Percentiles rank a stretch among this genome's conserved stretches.
Evolutionary conservation across 2,888 invertebrate species (phyloP).

Genomic region (Machimus rusticus): DNA sequence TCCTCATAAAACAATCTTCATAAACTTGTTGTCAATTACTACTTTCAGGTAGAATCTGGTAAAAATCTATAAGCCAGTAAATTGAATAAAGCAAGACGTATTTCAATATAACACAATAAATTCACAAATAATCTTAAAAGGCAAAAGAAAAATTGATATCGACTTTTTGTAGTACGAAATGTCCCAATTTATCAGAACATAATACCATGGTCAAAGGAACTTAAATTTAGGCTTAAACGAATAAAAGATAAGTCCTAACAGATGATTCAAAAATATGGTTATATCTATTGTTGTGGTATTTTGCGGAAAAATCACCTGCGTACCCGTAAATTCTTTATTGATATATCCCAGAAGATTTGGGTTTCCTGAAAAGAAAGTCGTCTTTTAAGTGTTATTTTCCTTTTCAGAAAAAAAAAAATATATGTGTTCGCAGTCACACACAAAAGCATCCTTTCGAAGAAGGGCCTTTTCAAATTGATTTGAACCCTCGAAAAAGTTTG

Average conservation of each 20-base stretch:
- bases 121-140: neutral
- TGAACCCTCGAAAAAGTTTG: neutral
- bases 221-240: neutral
- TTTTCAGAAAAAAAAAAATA: neutral
- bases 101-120: neutral
- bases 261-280: neutral
- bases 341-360: neutral
- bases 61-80: neutral
- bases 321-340: neutral
- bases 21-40: neutral
- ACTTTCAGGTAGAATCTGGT: neutral
- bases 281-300: neutral
- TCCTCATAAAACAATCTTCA: too few species aligned
- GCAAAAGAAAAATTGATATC: neutral
- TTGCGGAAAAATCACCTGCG: neutral
- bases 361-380: neutral
- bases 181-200: neutral
- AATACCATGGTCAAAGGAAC: neutral
- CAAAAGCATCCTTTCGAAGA: neutral
- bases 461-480: conserved; percentile 9
- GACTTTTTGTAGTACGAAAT: neutral
- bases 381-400: neutral
- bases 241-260: neutral
- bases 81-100: neutral
- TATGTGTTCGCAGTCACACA: neutral